Conservation (phyloP, 2,888 invertebrate species). For the Sepiola atlantica region DNA sequence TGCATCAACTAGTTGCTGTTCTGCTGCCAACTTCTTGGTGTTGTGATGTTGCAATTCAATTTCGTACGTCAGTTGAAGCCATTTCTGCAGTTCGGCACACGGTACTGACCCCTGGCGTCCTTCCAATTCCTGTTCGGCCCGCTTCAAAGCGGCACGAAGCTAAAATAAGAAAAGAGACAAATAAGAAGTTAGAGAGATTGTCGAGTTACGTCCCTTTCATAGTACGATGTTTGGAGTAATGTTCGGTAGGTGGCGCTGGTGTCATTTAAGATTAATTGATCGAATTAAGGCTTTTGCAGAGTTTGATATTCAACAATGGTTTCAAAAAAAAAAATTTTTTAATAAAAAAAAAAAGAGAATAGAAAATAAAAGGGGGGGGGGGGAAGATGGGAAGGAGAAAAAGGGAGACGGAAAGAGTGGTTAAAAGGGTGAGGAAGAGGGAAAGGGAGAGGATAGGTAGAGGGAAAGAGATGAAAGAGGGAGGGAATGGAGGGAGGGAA, state of each 20-base stretch:
- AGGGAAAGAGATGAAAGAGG: too few relatives aligned
- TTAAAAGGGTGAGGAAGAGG: too few relatives aligned
- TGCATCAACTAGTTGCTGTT: conserved; percentile 88
- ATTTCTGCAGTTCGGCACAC: conserved; percentile 92
- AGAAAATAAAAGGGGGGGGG: not conserved
- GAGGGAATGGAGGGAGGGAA: not conserved
- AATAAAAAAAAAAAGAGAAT: too few relatives aligned
- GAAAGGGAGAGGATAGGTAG: not conserved
- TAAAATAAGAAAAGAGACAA: conserved; percentile 47
- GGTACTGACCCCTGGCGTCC: conserved; percentile 86
- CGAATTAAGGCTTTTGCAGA: too few relatives aligned
- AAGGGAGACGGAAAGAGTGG: not conserved
- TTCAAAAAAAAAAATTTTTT: too few relatives aligned
- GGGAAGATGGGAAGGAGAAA: not conserved
- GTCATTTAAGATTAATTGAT: too few relatives aligned
- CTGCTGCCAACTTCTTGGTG: conserved; percentile 87
- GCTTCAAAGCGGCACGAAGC: conserved; percentile 83
- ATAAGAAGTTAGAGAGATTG: too few relatives aligned
- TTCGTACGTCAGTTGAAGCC: conserved; percentile 97
- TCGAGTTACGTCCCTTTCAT: too few relatives aligned
- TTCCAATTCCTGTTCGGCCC: conserved; percentile 92
- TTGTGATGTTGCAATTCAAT: conserved; percentile 91
- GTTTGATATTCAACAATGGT: too few relatives aligned
- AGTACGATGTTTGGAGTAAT: too few relatives aligned
- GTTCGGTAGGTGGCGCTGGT: too few relatives aligned